phyloP scores from a whole-genome alignment of 1,140 invertebrate genomes.

The Pomacea maculata region DNA sequence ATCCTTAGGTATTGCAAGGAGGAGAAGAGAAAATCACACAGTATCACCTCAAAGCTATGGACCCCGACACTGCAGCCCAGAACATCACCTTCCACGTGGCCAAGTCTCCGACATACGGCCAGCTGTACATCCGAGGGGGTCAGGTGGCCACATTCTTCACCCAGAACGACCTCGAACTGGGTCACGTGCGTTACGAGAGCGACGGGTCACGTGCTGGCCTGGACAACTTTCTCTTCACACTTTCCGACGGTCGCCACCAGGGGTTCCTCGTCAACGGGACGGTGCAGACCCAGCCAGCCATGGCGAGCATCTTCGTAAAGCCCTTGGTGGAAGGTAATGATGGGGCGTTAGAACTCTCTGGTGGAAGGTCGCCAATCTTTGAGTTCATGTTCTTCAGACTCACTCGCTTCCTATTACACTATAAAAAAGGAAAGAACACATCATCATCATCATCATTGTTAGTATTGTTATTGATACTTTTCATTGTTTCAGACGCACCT shows the following conservation, averaged over 20 bases:
- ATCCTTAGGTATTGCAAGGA: constrained; percentile 51
- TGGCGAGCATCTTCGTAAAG: constrained; percentile 60
- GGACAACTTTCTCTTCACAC: constrained; percentile 61
- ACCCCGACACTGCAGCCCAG: constrained; percentile 62
- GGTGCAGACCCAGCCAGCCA: constrained; percentile 52
- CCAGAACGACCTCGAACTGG: constrained; percentile 57
- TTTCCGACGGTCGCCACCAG: constrained; percentile 56
- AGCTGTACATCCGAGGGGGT: constrained; percentile 53
- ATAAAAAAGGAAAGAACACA: too few relatives aligned
- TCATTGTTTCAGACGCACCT: constrained; percentile 42
- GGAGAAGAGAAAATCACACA: constrained; percentile 52
- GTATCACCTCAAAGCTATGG: constrained; percentile 59
- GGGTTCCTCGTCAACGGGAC: constrained; percentile 59
- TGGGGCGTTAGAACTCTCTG: too few relatives aligned
- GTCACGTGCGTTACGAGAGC: constrained; percentile 57
- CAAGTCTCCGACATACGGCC: constrained; percentile 62
- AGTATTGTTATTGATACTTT: too few relatives aligned
- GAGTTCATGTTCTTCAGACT: too few relatives aligned
- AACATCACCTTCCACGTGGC: constrained; percentile 61
- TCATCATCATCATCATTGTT: too few relatives aligned
- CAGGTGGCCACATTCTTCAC: constrained; percentile 52
- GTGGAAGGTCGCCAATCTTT: too few relatives aligned
- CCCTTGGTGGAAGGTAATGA: constrained; percentile 42
- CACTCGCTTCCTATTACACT: too few relatives aligned
- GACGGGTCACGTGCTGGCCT: constrained; percentile 50